Evolutionary conservation across 2,888 invertebrate genomes (phyloP), one percentile per base, ranked within the genome.

Genomic region (Tromatobia lineatoria): DNA sequence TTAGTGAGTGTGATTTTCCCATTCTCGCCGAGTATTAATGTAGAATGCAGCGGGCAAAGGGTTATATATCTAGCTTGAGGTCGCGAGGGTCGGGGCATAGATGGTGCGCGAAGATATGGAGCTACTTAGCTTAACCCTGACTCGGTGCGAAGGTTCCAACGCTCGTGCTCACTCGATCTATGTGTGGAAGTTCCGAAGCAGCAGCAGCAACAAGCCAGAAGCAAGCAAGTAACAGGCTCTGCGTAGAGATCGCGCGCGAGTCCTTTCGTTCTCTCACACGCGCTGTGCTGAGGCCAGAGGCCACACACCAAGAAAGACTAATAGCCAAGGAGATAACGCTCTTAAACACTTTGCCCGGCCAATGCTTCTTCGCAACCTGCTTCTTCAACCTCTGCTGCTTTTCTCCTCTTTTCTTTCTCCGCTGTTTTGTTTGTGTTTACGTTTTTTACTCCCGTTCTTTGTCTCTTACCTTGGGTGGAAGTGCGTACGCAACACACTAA

Each of bases 261-360:
- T 59, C 34, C 34, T 34, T 59, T 59, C 8, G n/a, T 6, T 45
- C 20, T 23, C 34, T 23, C 66, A 57, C 59, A 47, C 20, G 90
- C 88, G 90, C 89, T 29, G 4, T 89, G 87, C 88, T 90, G 91
- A 91, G 90, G 90, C 90, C 90, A 89, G 90, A 89, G 92, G 90
- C 93, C 93, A 93, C 93, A 93, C 93, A 93, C 92, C 91, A 92
- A 92, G 93, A 91, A 92, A 93, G 92, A 92, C 93, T 93, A 93
- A 93, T 93, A 93, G 93, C 92, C 91, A 91, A 89, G 90, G 90
- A 93, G 93, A 93, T 93, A 93, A 93, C 93, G 91, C 92, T 92
- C 91, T 93, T 93, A 93, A 93, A 93, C 93, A 93, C 93, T 93
- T 93, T 92, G 93, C 91, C 92, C 91, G 91, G 91, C 91, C 92